Percentiles rank a stretch among this genome's conserved stretches.
Conservation (phyloP, 2,113 vertebrate genomes). For the Neotragus pygmaeus region DNA sequence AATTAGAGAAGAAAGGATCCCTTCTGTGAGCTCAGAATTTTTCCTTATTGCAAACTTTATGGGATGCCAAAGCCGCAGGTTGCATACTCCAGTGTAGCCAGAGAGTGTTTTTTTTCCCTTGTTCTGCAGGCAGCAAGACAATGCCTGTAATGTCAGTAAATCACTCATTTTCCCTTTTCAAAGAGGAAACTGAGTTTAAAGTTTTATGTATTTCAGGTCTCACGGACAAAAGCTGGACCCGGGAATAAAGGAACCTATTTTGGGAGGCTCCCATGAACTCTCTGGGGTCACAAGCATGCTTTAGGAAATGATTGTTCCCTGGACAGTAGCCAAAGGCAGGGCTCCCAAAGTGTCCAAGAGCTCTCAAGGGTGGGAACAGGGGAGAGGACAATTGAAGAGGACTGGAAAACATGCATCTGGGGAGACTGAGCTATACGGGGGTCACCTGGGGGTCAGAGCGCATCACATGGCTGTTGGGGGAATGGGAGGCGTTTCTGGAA, state of each 20-base stretch:
- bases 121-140: not conserved
- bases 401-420: not conserved
- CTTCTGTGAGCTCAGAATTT: not conserved
- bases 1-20: constrained; percentile 11
- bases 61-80: not conserved
- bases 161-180: not conserved
- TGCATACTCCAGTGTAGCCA: not conserved
- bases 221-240: not conserved
- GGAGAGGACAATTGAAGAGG: not conserved
- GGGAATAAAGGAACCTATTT: not conserved
- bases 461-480: not conserved
- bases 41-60: not conserved
- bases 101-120: not conserved
- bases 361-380: not conserved
- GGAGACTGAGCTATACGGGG: not conserved
- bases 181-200: not conserved
- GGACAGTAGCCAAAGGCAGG: not conserved
- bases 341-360: not conserved
- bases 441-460: not conserved
- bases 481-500: not conserved
- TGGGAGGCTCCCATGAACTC: constrained; percentile 28
- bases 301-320: not conserved
- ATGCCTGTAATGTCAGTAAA: not conserved
- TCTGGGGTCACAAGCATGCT: not conserved
- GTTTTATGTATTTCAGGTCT: not conserved